Evolutionary conservation across 2,797 vertebrate genomes (phyloP).

Genomic region (Gorsachius magnificus): DNA sequence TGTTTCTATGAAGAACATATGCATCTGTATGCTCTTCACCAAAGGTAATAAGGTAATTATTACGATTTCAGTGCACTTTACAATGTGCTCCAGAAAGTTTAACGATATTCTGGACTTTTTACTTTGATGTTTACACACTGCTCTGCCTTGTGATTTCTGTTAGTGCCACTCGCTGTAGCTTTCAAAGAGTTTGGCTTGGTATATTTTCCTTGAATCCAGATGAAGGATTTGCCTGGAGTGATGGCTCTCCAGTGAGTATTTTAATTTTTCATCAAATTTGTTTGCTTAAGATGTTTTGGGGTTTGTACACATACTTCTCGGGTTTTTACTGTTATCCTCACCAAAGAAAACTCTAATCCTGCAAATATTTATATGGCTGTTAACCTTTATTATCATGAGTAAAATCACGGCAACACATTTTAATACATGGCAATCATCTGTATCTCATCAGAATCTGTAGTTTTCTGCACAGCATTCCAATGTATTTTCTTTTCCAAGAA

Average conservation of each 20-base stretch:
- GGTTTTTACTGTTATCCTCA: background rate
- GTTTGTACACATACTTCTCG: background rate
- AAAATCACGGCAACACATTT: background rate
- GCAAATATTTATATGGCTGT: background rate
- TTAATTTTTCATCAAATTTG: background rate
- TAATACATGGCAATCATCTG: background rate
- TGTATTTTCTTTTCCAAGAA: background rate
- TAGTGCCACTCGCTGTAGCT: background rate
- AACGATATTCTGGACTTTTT: background rate
- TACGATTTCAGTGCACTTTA: background rate
- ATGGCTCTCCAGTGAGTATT: conserved; percentile 85
- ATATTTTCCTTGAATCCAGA: conserved; percentile 78
- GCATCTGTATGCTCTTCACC: background rate
- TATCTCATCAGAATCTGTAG: background rate
- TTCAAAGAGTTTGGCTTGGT: conserved; percentile 82
- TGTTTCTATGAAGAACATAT: background rate
- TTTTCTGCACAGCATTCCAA: background rate
- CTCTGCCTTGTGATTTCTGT: background rate
- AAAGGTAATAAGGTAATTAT: background rate
- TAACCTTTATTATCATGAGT: background rate
- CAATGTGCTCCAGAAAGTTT: background rate
- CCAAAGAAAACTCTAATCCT: background rate
- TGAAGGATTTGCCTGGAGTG: conserved; percentile 87
- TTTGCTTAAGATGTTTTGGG: background rate
- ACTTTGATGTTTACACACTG: background rate